Evolutionary conservation across 35 echinoderm and acorn worm species (phyloP).

Genomic region (Ophioderma brevispina): DNA sequence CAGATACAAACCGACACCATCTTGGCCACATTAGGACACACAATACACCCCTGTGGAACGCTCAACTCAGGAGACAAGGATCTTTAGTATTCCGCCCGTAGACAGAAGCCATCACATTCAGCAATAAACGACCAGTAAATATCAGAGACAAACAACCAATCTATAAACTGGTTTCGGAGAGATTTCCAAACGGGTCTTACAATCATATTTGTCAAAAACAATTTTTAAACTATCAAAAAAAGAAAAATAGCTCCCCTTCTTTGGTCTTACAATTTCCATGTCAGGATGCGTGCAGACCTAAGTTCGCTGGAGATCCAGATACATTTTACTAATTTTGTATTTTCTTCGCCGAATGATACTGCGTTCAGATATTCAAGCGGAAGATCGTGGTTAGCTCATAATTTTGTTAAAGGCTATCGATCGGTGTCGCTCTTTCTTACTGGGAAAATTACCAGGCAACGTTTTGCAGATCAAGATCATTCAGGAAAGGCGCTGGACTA

Average conservation of each 20-base stretch:
- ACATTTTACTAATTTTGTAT: background rate
- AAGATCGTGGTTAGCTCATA: slow-evolving; percentile 5
- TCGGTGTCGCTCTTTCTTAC: slow-evolving; percentile 32
- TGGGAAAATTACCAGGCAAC: background rate
- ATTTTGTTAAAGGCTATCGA: slow-evolving; percentile 21
- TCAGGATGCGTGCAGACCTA: background rate
- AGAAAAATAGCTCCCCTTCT: background rate
- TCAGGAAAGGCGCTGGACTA: slow-evolving; percentile 41
- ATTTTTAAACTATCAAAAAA: background rate
- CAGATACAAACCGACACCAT: too few species aligned
- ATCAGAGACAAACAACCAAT: background rate
- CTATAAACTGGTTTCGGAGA: background rate
- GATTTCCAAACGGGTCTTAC: background rate
- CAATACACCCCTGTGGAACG: too few species aligned
- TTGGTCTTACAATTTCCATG: background rate
- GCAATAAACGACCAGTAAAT: background rate
- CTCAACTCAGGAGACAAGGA: too few species aligned
- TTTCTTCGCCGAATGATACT: background rate
- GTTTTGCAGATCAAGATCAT: background rate
- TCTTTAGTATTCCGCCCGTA: too few species aligned
- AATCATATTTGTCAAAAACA: background rate
- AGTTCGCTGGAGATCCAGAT: background rate
- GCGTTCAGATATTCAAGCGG: background rate
- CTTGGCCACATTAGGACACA: too few species aligned
- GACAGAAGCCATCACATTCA: too few species aligned